phyloP scores from a whole-genome alignment of 92 coral and sea anemone species.

The Phenganax stokvisi region DNA sequence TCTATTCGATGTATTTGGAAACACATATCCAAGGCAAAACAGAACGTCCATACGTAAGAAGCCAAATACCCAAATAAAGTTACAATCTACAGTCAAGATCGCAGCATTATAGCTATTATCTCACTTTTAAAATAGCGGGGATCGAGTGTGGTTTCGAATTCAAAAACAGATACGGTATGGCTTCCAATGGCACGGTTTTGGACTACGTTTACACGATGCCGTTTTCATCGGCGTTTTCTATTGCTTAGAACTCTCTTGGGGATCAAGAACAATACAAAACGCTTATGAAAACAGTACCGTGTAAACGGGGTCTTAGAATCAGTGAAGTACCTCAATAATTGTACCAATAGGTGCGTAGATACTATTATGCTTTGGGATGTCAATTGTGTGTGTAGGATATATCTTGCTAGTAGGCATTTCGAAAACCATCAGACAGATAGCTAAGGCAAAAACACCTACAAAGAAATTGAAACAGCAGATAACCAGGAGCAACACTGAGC shows the following conservation, averaged over 20 bases:
- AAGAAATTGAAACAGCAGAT: background rate
- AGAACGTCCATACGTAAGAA: conserved; percentile 79
- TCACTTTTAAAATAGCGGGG: background rate
- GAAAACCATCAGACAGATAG: conserved; percentile 53
- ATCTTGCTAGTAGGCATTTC: conserved; percentile 26
- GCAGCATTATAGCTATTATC: background rate
- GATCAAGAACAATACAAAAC: too few relatives aligned
- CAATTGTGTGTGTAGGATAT: background rate
- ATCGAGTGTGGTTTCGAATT: background rate
- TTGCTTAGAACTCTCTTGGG: too few relatives aligned
- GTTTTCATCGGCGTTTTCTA: too few relatives aligned
- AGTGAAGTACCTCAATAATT: conserved; percentile 59
- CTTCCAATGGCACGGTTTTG: background rate
- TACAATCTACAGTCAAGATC: conserved; percentile 48
- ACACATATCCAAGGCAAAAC: conserved; percentile 69
- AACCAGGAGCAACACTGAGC: background rate
- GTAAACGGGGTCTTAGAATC: too few relatives aligned
- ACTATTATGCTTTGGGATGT: background rate
- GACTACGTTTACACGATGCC: too few relatives aligned
- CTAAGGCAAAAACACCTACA: conserved; percentile 74
- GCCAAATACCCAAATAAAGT: conserved; percentile 77
- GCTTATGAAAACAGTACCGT: too few relatives aligned
- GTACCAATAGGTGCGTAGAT: conserved; percentile 49
- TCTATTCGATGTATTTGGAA: conserved; percentile 52
- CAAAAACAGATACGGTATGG: background rate